A percentile compares a stretch with the other conserved stretches of the same genome.
These are phyloP conservation scores for Troilus luridus DNA, from an alignment of 2,888 invertebrate genomes.

Conservation along the genomic window DNA sequence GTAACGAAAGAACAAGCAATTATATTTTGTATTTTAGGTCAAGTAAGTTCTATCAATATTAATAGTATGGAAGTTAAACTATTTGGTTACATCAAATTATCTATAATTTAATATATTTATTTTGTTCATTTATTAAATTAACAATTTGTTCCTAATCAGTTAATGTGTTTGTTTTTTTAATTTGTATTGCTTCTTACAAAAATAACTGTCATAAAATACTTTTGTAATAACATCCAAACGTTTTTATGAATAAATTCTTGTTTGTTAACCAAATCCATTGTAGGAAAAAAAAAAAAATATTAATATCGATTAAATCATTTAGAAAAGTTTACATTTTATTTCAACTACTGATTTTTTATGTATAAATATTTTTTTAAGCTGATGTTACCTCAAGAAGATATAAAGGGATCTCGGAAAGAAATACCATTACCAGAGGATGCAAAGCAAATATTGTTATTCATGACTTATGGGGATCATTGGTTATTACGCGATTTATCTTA, in stretches of 20 bases:
- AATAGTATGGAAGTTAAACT: neutral
- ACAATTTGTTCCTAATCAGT: neutral
- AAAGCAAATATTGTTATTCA: constrained; percentile 53
- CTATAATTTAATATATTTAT: neutral
- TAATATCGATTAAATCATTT: no score
- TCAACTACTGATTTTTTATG: neutral
- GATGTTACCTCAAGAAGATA: constrained; percentile 17
- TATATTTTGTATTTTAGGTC: constrained; percentile 53
- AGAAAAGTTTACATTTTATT: neutral
- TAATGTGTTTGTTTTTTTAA: neutral
- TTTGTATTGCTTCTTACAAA: neutral
- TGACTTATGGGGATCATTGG: constrained; percentile 56
- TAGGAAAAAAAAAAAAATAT: no score
- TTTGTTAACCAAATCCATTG: no score
- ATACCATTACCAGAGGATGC: constrained; percentile 56
- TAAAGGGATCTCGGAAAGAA: constrained; percentile 15
- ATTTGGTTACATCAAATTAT: neutral
- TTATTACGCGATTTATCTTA: neutral
- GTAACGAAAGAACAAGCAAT: constrained; percentile 54
- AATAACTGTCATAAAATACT: neutral
- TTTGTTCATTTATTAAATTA: neutral
- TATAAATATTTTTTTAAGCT: neutral
- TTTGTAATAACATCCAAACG: no score
- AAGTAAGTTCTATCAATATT: constrained; percentile 41
- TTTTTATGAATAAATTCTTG: no score